Evolutionary conservation across 2,797 vertebrate genomes (phyloP).

Genomic region (Cuculus canorus): DNA sequence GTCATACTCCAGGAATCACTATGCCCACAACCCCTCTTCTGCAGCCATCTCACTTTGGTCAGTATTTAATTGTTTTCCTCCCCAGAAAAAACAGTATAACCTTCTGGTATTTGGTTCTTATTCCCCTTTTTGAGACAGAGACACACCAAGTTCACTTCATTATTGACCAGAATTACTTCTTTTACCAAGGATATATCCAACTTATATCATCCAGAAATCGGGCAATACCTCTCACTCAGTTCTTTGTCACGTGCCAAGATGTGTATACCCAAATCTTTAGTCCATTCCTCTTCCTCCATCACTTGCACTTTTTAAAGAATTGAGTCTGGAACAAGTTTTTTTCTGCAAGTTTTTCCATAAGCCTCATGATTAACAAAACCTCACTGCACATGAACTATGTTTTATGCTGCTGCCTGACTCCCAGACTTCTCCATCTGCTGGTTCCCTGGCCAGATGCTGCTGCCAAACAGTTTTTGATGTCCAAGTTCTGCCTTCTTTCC

Average conservation of each 20-base stretch:
- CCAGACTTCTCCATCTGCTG: background rate
- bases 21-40: accelerated
- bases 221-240: accelerated
- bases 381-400: background rate
- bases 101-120: background rate
- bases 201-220: background rate
- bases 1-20: accelerated
- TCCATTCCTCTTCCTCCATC: background rate
- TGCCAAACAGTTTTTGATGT: background rate
- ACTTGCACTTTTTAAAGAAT: background rate
- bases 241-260: background rate
- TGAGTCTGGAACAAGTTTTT: background rate
- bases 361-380: accelerated
- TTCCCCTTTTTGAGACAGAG: background rate
- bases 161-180: background rate
- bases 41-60: background rate
- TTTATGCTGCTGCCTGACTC: background rate
- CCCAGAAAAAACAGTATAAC: background rate
- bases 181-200: background rate
- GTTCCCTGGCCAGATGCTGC: background rate
- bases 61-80: background rate
- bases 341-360: background rate
- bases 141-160: no score
- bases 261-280: background rate
- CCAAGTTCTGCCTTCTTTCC: background rate